Base-by-base conservation (phyloP, 2,888 invertebrate species). In the Molanna angustata region DNA sequence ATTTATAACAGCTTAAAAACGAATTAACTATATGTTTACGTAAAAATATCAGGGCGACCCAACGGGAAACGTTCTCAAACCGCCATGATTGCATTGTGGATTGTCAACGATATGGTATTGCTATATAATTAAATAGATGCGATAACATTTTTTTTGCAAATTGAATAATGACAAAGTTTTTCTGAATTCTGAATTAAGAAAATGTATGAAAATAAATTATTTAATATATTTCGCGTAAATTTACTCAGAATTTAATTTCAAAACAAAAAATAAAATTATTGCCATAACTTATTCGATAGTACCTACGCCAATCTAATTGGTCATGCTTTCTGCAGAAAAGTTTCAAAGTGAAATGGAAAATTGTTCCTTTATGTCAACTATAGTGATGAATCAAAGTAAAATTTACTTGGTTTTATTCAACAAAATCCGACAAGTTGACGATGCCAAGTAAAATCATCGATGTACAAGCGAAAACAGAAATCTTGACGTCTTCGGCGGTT, bases 21-120 rank as follows among this genome's bases (percentile, higher is more conserved):
- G 41, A 55, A 37, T 40, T 42, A 51, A 55, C 51, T 55, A 39
- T 55, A 43, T 75, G 74, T 77, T 77, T 76, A 76, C 76, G 76
- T 75, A 76, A 76, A 77, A 76, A 76, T 75, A 75, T 71, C 72
- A 74, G 73, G 74, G 76, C 76, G 75, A 74, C 73, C 74, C 76
- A 77, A 74, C 74, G 75, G 76, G 76, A 76, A 75, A 76, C 56
- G 74, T 73, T 67, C 73, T 71, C 73, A 74, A 74, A 75, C 76
- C 77, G 77, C 77, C 77, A 77, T 76, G 76, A 77, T 76, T 77
- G 77, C 77, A 77, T 77, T 76, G 76, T 76, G 73, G 75, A 71
- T 74, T 76, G 76, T 76, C 76, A 76, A 76, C 74, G 74, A 68
- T 31, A 66, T 61, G 61, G 72, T 73, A 72, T 73, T 75, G 69